Evolutionary conservation across 1,140 invertebrate species (phyloP).

Genomic region (Apis laboriosa): DNA sequence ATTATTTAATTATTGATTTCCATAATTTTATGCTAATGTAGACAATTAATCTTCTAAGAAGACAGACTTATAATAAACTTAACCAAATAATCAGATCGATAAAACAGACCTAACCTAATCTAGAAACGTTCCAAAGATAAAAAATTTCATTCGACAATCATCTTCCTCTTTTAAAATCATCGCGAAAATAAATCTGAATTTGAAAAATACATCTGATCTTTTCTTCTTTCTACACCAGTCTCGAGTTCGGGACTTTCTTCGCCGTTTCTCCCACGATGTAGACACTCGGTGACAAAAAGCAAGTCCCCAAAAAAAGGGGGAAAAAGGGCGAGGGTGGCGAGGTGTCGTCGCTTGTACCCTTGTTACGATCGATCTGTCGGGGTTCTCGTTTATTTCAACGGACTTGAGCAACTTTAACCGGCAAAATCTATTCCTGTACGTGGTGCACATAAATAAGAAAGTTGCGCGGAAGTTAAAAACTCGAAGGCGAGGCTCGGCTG

Average conservation of each 20-base stretch:
- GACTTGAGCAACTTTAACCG: slow-evolving; percentile 55
- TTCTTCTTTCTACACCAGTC: background rate
- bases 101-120: too few species aligned
- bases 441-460: slow-evolving; percentile 77
- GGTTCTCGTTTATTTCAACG: slow-evolving; percentile 53
- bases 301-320: background rate
- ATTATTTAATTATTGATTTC: too few species aligned
- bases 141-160: too few species aligned
- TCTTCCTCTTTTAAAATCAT: too few species aligned
- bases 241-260: too few species aligned
- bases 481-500: slow-evolving; percentile 53
- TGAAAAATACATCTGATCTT: background rate
- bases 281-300: background rate
- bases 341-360: background rate
- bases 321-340: background rate
- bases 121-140: too few species aligned
- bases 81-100: too few species aligned
- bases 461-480: slow-evolving; percentile 74
- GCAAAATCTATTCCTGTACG: slow-evolving; percentile 73
- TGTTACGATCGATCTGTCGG: slow-evolving; percentile 32
- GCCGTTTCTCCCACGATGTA: background rate
- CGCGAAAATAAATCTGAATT: background rate
- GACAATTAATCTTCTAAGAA: too few species aligned
- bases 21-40: too few species aligned
- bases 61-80: too few species aligned